phyloP scores from a whole-genome alignment of 2,797 vertebrate genomes.

The Steatocranus sp. region DNA sequence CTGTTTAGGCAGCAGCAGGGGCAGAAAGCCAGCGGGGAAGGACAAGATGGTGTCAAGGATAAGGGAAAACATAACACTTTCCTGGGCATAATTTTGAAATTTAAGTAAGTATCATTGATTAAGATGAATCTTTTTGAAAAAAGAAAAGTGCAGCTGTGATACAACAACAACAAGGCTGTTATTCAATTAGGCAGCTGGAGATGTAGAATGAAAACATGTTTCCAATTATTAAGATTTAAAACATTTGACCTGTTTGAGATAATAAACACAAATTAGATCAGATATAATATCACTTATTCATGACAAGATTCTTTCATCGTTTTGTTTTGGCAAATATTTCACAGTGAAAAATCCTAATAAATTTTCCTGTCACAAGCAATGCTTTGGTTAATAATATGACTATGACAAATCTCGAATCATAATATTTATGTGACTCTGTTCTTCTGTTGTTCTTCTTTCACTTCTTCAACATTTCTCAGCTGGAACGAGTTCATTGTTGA shows the following conservation, averaged over 20 bases:
- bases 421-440: background rate
- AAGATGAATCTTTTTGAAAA: background rate
- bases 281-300: background rate
- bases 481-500: conserved; percentile 78
- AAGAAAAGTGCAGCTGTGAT: background rate
- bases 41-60: conserved; percentile 36
- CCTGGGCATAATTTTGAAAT: conserved; percentile 32
- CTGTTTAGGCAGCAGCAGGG: conserved; percentile 52
- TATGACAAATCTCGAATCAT: background rate
- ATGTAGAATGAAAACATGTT: background rate
- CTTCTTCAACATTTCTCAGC: conserved; percentile 28
- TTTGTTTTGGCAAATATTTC: background rate
- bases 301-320: background rate
- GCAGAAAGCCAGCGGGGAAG: conserved; percentile 36
- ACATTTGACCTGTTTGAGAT: background rate
- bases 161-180: background rate
- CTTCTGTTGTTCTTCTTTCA: background rate
- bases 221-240: background rate
- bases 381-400: background rate
- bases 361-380: background rate
- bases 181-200: background rate
- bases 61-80: conserved; percentile 15
- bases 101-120: conserved; percentile 62
- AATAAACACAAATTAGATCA: background rate
- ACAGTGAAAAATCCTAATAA: background rate